Evolutionary conservation across 2,113 vertebrate species (phyloP), one percentile per base, ranked within the genome.

Genomic region (Nycticorax nycticorax): DNA sequence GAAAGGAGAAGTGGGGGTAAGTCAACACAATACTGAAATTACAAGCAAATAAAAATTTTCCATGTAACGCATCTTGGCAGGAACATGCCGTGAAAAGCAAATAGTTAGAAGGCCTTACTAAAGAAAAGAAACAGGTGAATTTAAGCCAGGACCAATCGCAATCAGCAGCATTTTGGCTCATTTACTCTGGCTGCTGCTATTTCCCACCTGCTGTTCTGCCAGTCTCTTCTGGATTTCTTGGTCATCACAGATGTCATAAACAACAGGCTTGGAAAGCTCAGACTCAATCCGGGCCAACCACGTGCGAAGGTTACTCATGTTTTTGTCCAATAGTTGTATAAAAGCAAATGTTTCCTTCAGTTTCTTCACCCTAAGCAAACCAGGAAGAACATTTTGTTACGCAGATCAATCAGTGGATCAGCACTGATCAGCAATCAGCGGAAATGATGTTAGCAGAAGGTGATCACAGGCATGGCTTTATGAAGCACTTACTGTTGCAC

Each of bases 191-290:
- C 62, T 47, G 16, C 56, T 84, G 72, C 66, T 30, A 30, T 66
- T 67, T 78, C 53, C 92, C 96, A 99, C 99, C 99, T 99, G 99
- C 95, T 99, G 99, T 95, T 99, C 99, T 3, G 98, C 98, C 32
- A 99, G 99, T 86, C 99, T 99, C 97, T 98, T 99, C 98, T 99
- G 99, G 89, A 99, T 99, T 98, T 99, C 99, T 19, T 99, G 98
- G 28, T 98, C 97, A 88, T 99, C 98, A 62, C 99, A 99, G 92
- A 98, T 97, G 72, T 95, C 98, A 96, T 99, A 99, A 66, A 99
- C 98, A 35, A 99, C 98, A 6, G 99, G 99, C 93, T 98, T 99
- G 63, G 99, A 98, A 45, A 99, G 98, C 94, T 99, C 99, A 3
- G 99, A 98, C 97, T 99, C 99, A 6, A 99, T 98, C 12, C 98